Base-by-base conservation (phyloP, 2,797 vertebrate genomes). In the Prunella strophiata region DNA sequence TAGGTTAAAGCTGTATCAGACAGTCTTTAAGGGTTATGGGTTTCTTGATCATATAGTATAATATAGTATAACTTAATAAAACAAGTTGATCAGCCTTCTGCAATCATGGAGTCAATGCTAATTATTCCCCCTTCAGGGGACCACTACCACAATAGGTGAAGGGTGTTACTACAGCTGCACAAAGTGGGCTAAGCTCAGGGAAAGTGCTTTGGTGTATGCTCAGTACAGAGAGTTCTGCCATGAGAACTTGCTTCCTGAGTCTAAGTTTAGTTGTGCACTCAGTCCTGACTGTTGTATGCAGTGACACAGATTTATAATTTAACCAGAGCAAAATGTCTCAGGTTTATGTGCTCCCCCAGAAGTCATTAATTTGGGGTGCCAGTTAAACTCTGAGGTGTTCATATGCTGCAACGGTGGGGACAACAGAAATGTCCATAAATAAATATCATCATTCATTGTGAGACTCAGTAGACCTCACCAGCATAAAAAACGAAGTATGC, bases 301-400 rank as follows among this genome's bases (percentile, higher is more conserved):
- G 30, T 32, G 73, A 54, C 88, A 81, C 52, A 67, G 89, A 68
- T 76, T 86, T 79, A 79, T 86, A 75, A 76, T 84, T 78, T 73
- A 85, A 88, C 72, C 66, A 16, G 63, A 87, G 52, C 27, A 65
- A 11, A 16, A 52, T 65, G 80, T 95, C 77, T 81, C 71, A 58
- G 83, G 76, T 84, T 96, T 95, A 94, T 82, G 79, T 5, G 13
- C 57, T 93, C 89, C 85, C 71, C 83, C 29, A 79, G 65, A 66
- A 59, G 63, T 85, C 26, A 0, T 96, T 94, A 85, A 96, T 96
- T 96, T 93, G 86, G 85, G 89, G 67, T 22, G 10, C 61, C 3
- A n/a, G 7, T 94, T 95, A 92, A 91, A 88, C 88, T 91, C 79
- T 18, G 88, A 96, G 89, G 55, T 85, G 85, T 74, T 96, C 89